Evolutionary conservation across 2,113 vertebrate species (phyloP).

Genomic region (Desmodus rotundus): DNA sequence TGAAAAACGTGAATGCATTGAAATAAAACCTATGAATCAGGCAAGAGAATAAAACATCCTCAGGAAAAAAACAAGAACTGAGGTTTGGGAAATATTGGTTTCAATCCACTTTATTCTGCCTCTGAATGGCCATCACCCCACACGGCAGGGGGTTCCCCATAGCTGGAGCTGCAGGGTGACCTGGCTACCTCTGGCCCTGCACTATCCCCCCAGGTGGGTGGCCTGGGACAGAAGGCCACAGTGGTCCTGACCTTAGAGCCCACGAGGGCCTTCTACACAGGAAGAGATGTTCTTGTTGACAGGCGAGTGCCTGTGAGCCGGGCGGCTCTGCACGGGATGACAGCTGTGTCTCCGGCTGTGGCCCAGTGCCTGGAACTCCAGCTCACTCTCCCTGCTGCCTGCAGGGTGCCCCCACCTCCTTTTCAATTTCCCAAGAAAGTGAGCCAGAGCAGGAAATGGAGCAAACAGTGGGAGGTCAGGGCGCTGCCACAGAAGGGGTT

Average conservation of each 20-base stretch:
- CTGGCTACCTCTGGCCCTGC: not conserved
- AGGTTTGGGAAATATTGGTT: not conserved
- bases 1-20: not conserved
- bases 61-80: not conserved
- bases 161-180: not conserved
- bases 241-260: not conserved
- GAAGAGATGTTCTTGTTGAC: not conserved
- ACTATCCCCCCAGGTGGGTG: too few species aligned
- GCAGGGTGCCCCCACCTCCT: not conserved
- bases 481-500: not conserved
- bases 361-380: too few species aligned
- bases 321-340: too few species aligned
- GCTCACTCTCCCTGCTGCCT: not conserved
- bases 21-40: not conserved
- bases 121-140: too few species aligned
- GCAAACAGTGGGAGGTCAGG: not conserved
- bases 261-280: not conserved
- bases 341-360: not conserved
- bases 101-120: not conserved
- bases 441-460: accelerated
- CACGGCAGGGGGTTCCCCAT: not conserved
- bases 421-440: not conserved
- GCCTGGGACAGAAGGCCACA: too few species aligned
- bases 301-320: not conserved
- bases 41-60: not conserved